Base-by-base conservation (phyloP, 2,113 vertebrate species). In the Sceloporus undulatus region DNA sequence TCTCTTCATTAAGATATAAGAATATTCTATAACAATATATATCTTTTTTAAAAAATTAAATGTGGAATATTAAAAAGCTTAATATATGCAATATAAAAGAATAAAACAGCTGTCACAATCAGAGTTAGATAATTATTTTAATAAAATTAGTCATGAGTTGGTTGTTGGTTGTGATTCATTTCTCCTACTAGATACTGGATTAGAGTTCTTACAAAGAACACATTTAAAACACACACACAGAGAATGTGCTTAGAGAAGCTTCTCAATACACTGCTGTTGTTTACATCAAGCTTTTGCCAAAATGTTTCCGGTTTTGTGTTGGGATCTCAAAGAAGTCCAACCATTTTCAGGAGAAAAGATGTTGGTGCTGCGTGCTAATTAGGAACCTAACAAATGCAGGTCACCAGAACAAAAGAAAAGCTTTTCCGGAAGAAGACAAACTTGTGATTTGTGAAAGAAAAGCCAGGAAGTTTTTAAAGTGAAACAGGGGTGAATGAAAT, bases 391-490 rank as follows among this genome's bases (percentile, higher is more conserved):
- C 90, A 94, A 96, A 96, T 96, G 92, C 94, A 96, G 94, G 94
- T 93, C 94, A 94, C 83, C 88, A 94, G 94, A 94, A 96, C 95
- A 96, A 96, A 96, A 88, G 93, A 91, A 93, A 94, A 94, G 95
- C 92, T 94, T 95, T 95, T 96, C 95, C 85, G 90, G 94, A 86
- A 92, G 93, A 92, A 95, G 90, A 95, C 92, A 94, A 96, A 95
- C 9, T 80, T 93, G 93, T 95, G 94, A 95, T 96, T 96, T 96
- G 94, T 93, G 94, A 96, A 95, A 96, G 95, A 95, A 96, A 96
- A 95, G 91, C 92, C 95, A 96, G 95, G 95, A 96, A 94, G 94
- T 94, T 95, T 95, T 94, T 88, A 93, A 95, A 95, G 94, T 92
- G 91, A 95, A 94, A 89, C 71, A 93, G 83, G 94, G 94, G 87